phyloP scores from a whole-genome alignment of 2,113 vertebrate species.

The Cyphomyrus plagiostoma region DNA sequence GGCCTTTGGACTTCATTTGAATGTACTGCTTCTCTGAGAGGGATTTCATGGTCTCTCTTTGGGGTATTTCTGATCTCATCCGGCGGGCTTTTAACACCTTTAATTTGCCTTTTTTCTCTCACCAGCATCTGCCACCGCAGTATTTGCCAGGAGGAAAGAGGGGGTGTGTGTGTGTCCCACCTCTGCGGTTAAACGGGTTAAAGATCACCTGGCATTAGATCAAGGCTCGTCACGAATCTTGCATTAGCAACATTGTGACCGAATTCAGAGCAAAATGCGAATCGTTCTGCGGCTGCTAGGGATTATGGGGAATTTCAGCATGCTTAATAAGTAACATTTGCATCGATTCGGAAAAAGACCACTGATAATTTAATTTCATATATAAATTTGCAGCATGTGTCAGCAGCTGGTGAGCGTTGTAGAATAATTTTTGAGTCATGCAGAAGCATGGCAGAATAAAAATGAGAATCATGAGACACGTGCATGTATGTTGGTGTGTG shows the following conservation, averaged over 20 bases:
- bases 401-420: neutral
- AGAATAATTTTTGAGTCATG: neutral
- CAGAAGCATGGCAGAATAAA: neutral
- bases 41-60: conserved; percentile 4
- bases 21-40: conserved; percentile 19
- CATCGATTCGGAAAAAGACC: neutral
- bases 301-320: neutral
- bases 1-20: conserved; percentile 15
- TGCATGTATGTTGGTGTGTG: neutral
- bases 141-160: neutral
- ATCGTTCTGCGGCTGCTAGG: neutral
- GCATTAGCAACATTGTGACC: neutral
- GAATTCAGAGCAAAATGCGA: neutral
- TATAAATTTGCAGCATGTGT: neutral
- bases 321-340: neutral
- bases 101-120: neutral
- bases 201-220: neutral
- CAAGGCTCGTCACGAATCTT: neutral
- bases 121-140: conserved; percentile 2
- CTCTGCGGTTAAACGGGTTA: neutral
- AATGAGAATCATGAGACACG: neutral
- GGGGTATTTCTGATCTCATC: conserved; percentile 15
- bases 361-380: neutral
- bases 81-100: conserved; percentile 21
- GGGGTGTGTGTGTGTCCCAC: neutral